These are phyloP conservation scores for Dromaius novaehollandiae DNA, from an alignment of 2,113 vertebrate genomes.

Conservation along the genomic window DNA sequence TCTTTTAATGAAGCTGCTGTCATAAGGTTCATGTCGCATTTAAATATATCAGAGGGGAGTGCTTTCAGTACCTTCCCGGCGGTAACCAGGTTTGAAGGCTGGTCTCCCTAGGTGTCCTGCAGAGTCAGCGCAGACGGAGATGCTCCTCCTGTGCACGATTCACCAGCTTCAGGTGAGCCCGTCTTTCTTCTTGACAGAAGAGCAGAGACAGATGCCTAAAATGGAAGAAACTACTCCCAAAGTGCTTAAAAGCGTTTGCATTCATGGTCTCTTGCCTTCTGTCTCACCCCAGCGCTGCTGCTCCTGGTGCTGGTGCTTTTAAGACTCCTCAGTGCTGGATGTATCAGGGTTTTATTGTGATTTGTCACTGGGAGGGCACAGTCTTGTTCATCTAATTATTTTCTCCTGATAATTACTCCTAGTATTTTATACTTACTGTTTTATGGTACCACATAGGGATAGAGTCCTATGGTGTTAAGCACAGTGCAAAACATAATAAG, in stretches of 20 bases:
- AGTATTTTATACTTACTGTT: constrained; percentile 40
- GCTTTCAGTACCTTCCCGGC: background rate
- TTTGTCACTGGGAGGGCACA: constrained; percentile 50
- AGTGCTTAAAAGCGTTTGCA: background rate
- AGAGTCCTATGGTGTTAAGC: constrained; percentile 6
- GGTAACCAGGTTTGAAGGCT: background rate
- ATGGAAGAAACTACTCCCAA: background rate
- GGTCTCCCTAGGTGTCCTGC: background rate
- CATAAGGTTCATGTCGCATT: rapidly evolving
- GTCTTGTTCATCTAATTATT: constrained; percentile 47
- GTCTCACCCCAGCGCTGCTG: background rate
- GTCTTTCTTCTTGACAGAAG: background rate
- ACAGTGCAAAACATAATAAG: background rate
- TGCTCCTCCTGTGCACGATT: background rate
- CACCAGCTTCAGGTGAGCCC: constrained; percentile 2
- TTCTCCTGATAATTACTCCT: constrained; percentile 55
- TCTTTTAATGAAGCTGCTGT: background rate
- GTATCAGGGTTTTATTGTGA: background rate
- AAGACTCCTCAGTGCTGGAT: background rate
- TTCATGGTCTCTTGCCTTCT: background rate
- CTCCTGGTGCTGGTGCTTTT: constrained; percentile 19
- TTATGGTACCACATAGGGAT: constrained; percentile 19
- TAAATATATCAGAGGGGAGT: background rate
- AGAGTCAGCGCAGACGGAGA: background rate
- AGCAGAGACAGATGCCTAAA: background rate